Conservation (phyloP, 2,797 vertebrate genomes). For the Hydrophis major region DNA sequence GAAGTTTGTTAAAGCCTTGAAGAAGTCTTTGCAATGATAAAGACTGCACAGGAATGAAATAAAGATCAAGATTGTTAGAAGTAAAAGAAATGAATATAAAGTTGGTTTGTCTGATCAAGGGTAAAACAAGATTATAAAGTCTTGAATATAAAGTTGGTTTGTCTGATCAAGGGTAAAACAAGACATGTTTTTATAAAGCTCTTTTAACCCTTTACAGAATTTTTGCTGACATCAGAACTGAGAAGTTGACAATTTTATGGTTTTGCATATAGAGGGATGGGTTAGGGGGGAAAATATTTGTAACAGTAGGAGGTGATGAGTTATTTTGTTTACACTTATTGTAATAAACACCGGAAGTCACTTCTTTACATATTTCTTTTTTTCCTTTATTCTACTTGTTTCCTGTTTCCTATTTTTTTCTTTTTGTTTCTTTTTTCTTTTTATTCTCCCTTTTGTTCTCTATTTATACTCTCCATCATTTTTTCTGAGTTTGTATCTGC, state of each 20-base stretch:
- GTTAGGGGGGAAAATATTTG: background rate
- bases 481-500: background rate
- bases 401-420: background rate
- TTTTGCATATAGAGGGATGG: background rate
- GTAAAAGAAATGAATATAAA: background rate
- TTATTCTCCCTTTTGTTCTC: background rate
- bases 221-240: background rate
- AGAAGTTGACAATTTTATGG: background rate
- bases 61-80: background rate
- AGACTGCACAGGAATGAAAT: background rate
- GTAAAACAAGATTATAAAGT: background rate
- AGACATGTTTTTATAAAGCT: background rate
- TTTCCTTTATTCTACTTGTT: background rate
- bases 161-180: background rate
- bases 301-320: background rate
- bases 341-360: background rate
- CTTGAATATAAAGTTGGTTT: background rate
- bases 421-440: background rate
- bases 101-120: background rate
- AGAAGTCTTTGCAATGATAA: background rate
- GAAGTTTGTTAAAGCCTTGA: background rate
- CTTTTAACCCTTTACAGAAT: background rate
- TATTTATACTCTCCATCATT: background rate
- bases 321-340: background rate
- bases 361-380: background rate